Conservation (phyloP, 2,888 invertebrate genomes). For the Noctua fimbriata region DNA sequence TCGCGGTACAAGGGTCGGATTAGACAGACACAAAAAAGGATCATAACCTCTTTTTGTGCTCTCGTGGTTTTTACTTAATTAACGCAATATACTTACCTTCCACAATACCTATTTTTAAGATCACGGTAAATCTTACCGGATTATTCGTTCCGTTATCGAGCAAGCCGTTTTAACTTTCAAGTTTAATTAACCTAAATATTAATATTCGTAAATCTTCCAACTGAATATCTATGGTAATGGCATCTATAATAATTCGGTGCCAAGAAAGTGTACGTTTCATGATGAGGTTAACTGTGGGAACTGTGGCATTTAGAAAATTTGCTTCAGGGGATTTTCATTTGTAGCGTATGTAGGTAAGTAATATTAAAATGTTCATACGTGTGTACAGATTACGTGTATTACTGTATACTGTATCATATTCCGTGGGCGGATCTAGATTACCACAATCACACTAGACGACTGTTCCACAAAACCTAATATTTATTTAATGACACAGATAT, state of each 20-base stretch:
- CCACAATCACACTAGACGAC: constrained; percentile 34
- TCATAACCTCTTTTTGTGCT: constrained; percentile 42
- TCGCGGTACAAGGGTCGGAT: constrained; percentile 43
- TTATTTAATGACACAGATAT: constrained; percentile 57
- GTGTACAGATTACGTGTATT: constrained; percentile 23
- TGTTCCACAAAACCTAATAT: constrained; percentile 51
- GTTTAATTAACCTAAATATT: constrained; percentile 67
- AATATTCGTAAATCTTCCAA: constrained; percentile 61
- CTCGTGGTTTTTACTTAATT: constrained; percentile 55
- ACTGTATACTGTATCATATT: constrained; percentile 52
- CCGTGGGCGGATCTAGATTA: constrained; percentile 56
- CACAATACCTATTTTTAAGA: constrained; percentile 22
- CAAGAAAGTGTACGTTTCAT: constrained; percentile 45
- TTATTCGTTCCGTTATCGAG: constrained; percentile 60
- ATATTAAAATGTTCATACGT: constrained; percentile 14
- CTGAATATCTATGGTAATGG: constrained; percentile 61
- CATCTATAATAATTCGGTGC: constrained; percentile 55
- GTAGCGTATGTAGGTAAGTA: constrained; percentile 22
- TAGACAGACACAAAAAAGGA: constrained; percentile 49
- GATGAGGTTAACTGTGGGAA: constrained; percentile 42
- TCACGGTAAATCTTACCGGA: constrained; percentile 55
- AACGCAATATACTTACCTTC: constrained; percentile 34
- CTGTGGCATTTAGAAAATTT: constrained; percentile 45
- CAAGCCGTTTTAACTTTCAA: constrained; percentile 60
- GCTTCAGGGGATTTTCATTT: constrained; percentile 35